phyloP scores from a whole-genome alignment of 2,113 vertebrate genomes.

The Platysternon megacephalum region DNA sequence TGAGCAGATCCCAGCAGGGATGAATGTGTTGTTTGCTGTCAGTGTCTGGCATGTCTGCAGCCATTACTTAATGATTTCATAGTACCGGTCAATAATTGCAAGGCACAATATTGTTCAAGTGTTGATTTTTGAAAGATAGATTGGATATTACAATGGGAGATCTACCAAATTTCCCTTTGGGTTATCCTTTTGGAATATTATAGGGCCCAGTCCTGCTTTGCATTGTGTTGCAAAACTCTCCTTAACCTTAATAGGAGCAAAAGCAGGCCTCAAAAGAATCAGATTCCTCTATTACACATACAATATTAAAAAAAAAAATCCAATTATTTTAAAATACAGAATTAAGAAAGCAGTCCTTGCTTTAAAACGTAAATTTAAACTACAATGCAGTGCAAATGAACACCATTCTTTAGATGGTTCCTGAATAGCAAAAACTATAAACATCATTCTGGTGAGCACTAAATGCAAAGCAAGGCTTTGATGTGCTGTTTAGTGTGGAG shows the following conservation, averaged over 20 bases:
- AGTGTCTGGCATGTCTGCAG: conserved; percentile 57
- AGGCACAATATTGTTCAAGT: conserved; percentile 22
- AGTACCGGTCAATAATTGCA: conserved; percentile 40
- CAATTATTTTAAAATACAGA: neutral
- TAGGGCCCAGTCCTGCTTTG: neutral
- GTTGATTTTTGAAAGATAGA: neutral
- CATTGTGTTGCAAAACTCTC: neutral
- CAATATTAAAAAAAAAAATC: neutral
- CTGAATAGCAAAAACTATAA: neutral
- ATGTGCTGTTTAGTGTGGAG: neutral
- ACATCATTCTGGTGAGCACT: neutral
- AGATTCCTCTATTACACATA: neutral
- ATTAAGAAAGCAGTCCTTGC: neutral
- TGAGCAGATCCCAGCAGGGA: conserved; percentile 30
- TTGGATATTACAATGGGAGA: conserved; percentile 5
- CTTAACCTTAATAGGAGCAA: neutral
- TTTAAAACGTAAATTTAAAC: neutral
- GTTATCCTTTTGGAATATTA: neutral
- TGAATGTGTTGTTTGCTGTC: conserved; percentile 41
- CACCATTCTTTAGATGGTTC: neutral
- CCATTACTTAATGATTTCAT: conserved; percentile 47
- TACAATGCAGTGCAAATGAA: neutral
- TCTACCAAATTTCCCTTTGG: neutral
- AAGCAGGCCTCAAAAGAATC: neutral
- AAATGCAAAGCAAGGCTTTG: neutral